Evolutionary conservation across 2,888 invertebrate genomes (phyloP), one percentile per base, ranked within the genome.

Genomic region (Nymphalis c-album): DNA sequence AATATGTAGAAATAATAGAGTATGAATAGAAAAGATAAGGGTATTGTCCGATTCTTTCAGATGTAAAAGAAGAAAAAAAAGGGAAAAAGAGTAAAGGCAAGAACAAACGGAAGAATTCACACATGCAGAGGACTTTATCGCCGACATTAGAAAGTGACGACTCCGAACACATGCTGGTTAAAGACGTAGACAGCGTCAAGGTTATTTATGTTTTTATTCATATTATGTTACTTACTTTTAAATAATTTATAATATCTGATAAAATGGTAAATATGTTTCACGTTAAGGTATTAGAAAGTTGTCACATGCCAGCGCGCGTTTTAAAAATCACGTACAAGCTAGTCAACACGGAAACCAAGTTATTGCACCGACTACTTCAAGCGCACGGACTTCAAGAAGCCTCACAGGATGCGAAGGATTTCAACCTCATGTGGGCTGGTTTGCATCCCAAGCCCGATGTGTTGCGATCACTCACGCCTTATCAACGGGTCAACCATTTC

Each of bases 401-500:
- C 20, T 79, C 83, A 0, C 2, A 82, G 0, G 89, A 92, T 0
- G 75, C 94, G 65, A 95, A 95, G 67, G 96, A 96, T 81, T 98
- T 96, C 87, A 98, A 97, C 86, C 89, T 98, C 57, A 86, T 98
- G 63, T 98, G 98, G 98, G 97, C 98, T 46, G 98, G 98, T 35
- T 95, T 96, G 57, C 98, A 98, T 82, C 96, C 98, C 45, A 98
- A 98, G 84, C 97, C 98, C 35, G 97, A 98, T 78, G 95, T 96
- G 18, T 91, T 98, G 64, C 93, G 97, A 74, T 94, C 95, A 60
- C 87, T 98, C 76, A 94, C 95, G 59, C 95, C 96, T n/a, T 96
- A 97, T 86, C 99, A 99, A 88, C 94, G 98, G 80, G 96, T 98
- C 68, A 99, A 99, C 85, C 98, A 99, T 88, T 99, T 99, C 85